Percentiles rank a stretch among this genome's conserved stretches.
Evolutionary conservation across 2,888 invertebrate genomes (phyloP).

Genomic region (Noctua pronuba): DNA sequence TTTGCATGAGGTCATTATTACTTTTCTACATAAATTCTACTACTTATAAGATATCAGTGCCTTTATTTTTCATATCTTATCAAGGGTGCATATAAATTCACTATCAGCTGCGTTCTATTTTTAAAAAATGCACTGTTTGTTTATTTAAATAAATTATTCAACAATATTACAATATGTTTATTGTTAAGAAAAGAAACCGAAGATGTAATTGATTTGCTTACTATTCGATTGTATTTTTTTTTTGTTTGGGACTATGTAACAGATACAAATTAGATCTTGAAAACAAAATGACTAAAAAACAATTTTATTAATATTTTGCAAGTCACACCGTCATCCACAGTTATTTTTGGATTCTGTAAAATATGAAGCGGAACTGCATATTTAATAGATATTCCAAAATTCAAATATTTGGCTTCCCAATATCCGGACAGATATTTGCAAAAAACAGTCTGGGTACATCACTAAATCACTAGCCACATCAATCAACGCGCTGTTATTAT

Average conservation of each 20-base stretch:
- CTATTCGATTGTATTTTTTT: slow-evolving; percentile 9
- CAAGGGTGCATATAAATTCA: not conserved
- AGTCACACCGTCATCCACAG: not conserved
- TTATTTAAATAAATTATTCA: not conserved
- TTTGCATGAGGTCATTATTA: too few species aligned
- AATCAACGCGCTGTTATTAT: slow-evolving; percentile 31
- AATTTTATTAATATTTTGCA: too few species aligned
- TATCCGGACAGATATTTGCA: slow-evolving; percentile 14
- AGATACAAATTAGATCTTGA: too few species aligned
- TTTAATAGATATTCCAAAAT: not conserved
- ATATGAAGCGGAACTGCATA: not conserved
- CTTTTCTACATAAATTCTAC: not conserved
- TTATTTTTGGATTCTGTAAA: not conserved
- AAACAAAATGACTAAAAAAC: too few species aligned
- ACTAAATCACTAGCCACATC: slow-evolving; percentile 34
- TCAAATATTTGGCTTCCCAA: not conserved
- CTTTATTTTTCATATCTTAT: slow-evolving; percentile 1
- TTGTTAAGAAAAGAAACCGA: not conserved
- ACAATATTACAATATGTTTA: not conserved
- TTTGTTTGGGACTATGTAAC: not conserved
- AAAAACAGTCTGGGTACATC: slow-evolving; percentile 13
- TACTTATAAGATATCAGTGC: not conserved
- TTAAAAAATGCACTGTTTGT: not conserved
- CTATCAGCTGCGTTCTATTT: not conserved
- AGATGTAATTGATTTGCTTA: not conserved